These are phyloP conservation scores for Cinclus cinclus DNA, from an alignment of 2,113 vertebrate genomes.

Conservation along the genomic window DNA sequence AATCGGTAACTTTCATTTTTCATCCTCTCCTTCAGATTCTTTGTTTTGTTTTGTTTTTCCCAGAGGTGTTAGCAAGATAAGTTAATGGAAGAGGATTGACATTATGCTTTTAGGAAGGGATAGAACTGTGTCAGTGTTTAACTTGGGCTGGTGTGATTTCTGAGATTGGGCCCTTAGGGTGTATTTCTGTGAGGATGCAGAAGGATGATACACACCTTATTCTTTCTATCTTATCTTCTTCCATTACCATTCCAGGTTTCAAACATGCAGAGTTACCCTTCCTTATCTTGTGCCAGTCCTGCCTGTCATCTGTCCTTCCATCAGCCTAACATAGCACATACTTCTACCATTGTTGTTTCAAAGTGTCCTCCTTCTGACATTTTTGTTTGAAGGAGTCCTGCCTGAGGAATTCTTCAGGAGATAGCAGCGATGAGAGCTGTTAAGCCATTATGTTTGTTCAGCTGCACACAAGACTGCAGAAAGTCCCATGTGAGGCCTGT, in stretches of 20 bases:
- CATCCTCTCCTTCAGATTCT: not conserved
- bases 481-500: not conserved
- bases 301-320: not conserved
- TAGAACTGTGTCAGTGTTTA: not conserved
- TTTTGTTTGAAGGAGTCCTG: not conserved
- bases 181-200: not conserved
- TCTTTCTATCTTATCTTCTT: not conserved
- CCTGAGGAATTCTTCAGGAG: not conserved
- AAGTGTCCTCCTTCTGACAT: not conserved
- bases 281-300: not conserved
- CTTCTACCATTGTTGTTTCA: not conserved
- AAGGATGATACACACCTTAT: not conserved
- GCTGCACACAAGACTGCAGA: rapidly evolving
- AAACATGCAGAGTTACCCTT: not conserved
- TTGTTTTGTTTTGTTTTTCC: not conserved
- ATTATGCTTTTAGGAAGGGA: not conserved
- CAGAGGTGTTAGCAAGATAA: not conserved
- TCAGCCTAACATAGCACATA: not conserved
- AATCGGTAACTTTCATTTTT: not conserved
- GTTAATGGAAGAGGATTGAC: not conserved
- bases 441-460: not conserved
- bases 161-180: not conserved
- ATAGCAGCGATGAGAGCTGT: not conserved
- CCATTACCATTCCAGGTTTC: not conserved
- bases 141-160: not conserved